These are phyloP conservation scores for Caenorhabditis sp. DNA, from an alignment of 2,888 invertebrate species.

Conservation along the genomic window DNA sequence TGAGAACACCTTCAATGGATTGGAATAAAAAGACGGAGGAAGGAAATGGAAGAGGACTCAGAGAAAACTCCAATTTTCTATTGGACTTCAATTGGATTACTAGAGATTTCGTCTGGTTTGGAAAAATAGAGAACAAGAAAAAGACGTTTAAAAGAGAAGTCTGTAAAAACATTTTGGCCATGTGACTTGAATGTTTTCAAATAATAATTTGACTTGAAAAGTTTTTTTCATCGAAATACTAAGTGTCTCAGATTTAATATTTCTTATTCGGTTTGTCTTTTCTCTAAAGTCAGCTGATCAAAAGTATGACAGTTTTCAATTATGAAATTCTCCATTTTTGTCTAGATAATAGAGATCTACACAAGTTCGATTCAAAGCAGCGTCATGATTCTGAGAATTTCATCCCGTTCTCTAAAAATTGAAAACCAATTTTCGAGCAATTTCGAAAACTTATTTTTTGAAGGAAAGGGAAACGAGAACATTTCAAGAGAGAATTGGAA, in stretches of 20 bases:
- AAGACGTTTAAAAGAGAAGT: background rate
- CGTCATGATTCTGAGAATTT: too few relatives aligned
- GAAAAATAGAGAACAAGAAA: background rate
- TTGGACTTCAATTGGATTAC: constrained; percentile 18
- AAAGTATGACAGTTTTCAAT: too few relatives aligned
- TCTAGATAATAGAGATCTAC: too few relatives aligned
- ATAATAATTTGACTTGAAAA: too few relatives aligned
- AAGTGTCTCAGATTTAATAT: too few relatives aligned
- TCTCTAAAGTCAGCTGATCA: too few relatives aligned
- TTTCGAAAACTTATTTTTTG: background rate
- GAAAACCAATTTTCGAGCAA: background rate
- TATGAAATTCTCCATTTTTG: too few relatives aligned
- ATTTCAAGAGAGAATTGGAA: too few relatives aligned
- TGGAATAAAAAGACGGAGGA: background rate
- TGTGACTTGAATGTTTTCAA: background rate
- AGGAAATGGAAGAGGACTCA: background rate
- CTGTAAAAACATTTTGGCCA: background rate
- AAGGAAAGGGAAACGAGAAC: too few relatives aligned
- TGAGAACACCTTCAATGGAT: constrained; percentile 11
- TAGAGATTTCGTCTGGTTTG: background rate
- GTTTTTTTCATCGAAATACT: too few relatives aligned
- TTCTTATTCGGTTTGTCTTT: too few relatives aligned
- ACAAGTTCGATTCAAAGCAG: too few relatives aligned
- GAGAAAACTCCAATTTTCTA: constrained; percentile 10
- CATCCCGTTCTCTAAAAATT: background rate